Evolutionary conservation across 2,888 invertebrate species (phyloP).

Genomic region (Eristalinus aeneus): DNA sequence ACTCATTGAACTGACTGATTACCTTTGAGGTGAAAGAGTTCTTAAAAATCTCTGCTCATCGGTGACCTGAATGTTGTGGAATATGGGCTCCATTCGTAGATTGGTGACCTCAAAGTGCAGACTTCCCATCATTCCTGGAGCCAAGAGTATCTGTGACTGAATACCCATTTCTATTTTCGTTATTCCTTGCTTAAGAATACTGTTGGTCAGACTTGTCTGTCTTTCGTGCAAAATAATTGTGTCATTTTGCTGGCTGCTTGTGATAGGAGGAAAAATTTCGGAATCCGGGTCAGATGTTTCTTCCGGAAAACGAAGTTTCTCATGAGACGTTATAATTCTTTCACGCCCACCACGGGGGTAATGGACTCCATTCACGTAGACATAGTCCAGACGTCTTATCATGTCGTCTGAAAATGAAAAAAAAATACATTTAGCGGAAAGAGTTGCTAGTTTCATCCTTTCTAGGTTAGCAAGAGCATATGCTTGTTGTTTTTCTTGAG

Average conservation of each 20-base stretch:
- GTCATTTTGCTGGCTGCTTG: constrained; percentile 72
- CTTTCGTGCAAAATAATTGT: constrained; percentile 19
- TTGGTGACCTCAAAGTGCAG: constrained; percentile 89
- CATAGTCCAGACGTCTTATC: constrained; percentile 76
- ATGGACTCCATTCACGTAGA: constrained; percentile 73
- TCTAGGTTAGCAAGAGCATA: too few relatives aligned
- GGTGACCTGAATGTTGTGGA: constrained; percentile 83
- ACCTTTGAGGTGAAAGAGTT: constrained; percentile 82
- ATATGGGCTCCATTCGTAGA: constrained; percentile 83
- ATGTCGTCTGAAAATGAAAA: constrained; percentile 75
- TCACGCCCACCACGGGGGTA: constrained; percentile 36
- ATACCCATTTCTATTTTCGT: constrained; percentile 81
- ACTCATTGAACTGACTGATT: constrained; percentile 43
- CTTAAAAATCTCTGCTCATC: constrained; percentile 84
- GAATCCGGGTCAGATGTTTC: constrained; percentile 74
- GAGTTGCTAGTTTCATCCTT: too few relatives aligned
- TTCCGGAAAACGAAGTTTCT: constrained; percentile 75
- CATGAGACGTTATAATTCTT: constrained; percentile 67
- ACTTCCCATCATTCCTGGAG: constrained; percentile 76
- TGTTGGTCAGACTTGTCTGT: constrained; percentile 40
- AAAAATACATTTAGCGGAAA: too few relatives aligned
- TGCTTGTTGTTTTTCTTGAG: too few relatives aligned
- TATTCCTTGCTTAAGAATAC: constrained; percentile 75
- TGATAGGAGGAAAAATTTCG: constrained; percentile 76
- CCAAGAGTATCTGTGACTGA: constrained; percentile 81